Conservation (phyloP, 2,113 vertebrate species). For the Calidris pugnax region DNA sequence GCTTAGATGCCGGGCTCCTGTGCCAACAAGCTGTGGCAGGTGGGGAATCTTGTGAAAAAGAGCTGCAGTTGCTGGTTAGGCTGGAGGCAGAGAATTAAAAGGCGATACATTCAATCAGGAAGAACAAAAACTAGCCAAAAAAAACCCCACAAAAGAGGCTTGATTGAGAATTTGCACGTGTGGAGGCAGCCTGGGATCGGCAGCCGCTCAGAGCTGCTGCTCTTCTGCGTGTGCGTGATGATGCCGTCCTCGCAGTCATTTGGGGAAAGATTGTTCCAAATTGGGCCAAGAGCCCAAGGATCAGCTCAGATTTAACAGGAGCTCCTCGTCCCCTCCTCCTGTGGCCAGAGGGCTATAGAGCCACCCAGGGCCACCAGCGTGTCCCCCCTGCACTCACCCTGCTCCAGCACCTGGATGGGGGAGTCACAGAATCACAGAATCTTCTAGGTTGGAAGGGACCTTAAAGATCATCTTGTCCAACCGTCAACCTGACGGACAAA, state of each 20-base stretch:
- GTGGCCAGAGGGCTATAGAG: rapidly evolving
- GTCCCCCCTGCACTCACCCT: not conserved
- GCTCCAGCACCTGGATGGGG: not conserved
- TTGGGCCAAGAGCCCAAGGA: not conserved
- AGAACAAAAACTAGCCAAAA: slow-evolving; percentile 35
- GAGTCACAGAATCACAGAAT: too few species aligned
- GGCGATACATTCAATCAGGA: slow-evolving; percentile 33
- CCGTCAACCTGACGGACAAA: too few species aligned
- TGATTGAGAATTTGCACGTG: slow-evolving; percentile 67
- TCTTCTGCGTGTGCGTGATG: not conserved
- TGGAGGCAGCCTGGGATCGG: not conserved
- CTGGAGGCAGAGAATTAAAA: slow-evolving; percentile 58
- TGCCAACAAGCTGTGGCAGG: slow-evolving; percentile 73
- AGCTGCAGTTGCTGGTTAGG: slow-evolving; percentile 59
- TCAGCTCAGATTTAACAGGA: not conserved
- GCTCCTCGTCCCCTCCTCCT: not conserved
- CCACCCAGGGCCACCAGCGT: not conserved
- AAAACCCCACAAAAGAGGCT: slow-evolving; percentile 50
- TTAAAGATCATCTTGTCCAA: too few species aligned
- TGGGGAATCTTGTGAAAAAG: slow-evolving; percentile 42
- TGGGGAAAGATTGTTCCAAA: not conserved
- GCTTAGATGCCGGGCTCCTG: not conserved
- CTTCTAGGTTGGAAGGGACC: too few species aligned
- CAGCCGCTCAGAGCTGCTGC: not conserved
- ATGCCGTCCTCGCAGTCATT: not conserved